Evolutionary conservation across 2,888 invertebrate genomes (phyloP), one percentile per base, ranked within the genome.

Genomic region (Melikaiella ostensackeni): DNA sequence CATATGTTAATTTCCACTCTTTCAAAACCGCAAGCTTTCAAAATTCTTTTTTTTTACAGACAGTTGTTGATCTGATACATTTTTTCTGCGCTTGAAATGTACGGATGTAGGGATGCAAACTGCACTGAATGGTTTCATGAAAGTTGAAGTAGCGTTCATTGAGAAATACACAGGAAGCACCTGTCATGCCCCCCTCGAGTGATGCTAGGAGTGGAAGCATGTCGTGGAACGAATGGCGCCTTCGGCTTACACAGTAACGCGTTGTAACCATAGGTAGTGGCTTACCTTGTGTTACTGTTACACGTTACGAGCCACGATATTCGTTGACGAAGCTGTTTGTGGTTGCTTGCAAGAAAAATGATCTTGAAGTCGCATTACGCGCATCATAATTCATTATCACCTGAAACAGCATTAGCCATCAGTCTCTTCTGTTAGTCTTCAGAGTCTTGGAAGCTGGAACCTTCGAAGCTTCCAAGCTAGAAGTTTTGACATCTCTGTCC

Each of bases 81-180:
- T 59, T 59, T 59, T 59, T 24, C 55, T 24, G 13, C 13, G 8
- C 24, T 59, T 59, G 59, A 59, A 59, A 42, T 42, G 3, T 64
- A 24, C 42, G 24, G 24, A 64, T 64, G 64, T 35, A 8, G 38
- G 21, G 30, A 55, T 46, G 62, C 27, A 21, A 66, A 50, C 30
- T 19, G 50, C 27, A 70, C 50, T n/a, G 50, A 70, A 70, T 75
- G 21, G 77, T 50, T 59, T 66, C 75, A 75, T 77, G 75, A 24
- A 80, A 81, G 74, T 80, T 62, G 77, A 74, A 74, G 46, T 77
- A 63, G 75, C 80, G 73, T 73, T 78, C 82, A 82, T 83, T 82
- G 84, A 82, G 81, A 81, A 83, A 83, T 80, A 77, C 76, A 79
- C 83, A 81, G 84, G 84, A 84, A 84, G 73, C 82, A 83, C 83